Conservation (phyloP, 23 tunicate species). For the Botrylloides violaceus region DNA sequence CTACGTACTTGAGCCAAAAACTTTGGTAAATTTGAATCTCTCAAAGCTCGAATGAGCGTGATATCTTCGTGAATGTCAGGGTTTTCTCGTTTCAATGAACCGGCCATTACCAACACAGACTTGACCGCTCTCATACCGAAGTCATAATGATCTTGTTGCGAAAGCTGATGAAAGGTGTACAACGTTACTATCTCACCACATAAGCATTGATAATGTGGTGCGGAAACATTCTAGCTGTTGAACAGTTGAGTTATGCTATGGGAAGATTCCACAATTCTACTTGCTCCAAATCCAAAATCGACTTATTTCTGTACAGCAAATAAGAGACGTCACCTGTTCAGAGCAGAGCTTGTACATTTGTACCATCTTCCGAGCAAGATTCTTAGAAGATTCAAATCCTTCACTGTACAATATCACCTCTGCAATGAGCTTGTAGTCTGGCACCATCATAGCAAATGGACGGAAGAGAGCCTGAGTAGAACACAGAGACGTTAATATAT, state of each 20-base stretch:
- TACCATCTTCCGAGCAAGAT: constrained; percentile 91
- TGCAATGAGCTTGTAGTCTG: constrained; percentile 97
- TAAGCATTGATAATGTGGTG: too few relatives aligned
- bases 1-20: constrained; percentile 92
- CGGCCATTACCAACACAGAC: constrained; percentile 98
- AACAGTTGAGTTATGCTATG: too few relatives aligned
- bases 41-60: constrained; percentile 91
- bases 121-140: constrained; percentile 99
- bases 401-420: constrained; percentile 97
- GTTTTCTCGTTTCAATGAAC: constrained; percentile 93
- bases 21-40: constrained; percentile 96
- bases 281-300: too few relatives aligned
- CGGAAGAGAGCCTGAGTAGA: constrained; percentile 83
- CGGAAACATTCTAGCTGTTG: too few relatives aligned
- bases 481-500: neutral
- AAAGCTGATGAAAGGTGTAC: constrained; percentile 68
- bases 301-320: too few relatives aligned
- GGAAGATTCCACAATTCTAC: too few relatives aligned
- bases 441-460: constrained; percentile 99
- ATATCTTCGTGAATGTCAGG: constrained; percentile 93
- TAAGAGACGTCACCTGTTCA: constrained; percentile 91
- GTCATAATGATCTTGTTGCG: constrained; percentile 99
- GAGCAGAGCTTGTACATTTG: constrained; percentile 99
- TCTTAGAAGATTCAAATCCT: constrained; percentile 96
- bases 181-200: too few relatives aligned